Evolutionary conservation across 2,888 invertebrate genomes (phyloP), one percentile per base, ranked within the genome.

Genomic region (Eristalinus sepulchralis): DNA sequence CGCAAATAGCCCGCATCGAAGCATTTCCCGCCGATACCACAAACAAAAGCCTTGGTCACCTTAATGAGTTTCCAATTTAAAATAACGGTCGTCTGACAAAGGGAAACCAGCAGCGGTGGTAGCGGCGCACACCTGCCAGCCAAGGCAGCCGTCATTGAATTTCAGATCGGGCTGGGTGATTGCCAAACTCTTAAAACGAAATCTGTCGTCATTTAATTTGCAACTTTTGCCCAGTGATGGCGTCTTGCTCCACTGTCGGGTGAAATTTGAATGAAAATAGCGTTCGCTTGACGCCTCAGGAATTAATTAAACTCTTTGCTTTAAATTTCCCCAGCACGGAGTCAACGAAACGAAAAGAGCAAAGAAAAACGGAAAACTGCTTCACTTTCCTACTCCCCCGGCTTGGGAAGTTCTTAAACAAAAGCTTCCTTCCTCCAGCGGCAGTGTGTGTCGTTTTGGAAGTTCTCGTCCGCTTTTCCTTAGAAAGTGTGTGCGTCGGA

Each of bases 241-340:
- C n/a, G n/a, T n/a, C n/a, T n/a, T n/a, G n/a, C n/a, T n/a, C n/a
- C n/a, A n/a, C n/a, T n/a, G n/a, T n/a, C n/a, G n/a, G n/a, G n/a
- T 17, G 8, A 17, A 47, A 47, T 47, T 47, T 47, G 31, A 53
- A 55, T 53, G 17, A 66, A 39, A n/a, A 24, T n/a, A 72, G 34
- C 31, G 22, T 47, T 24, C n/a, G 22, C 33, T 47, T n/a, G 24
- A 33, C 33, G 59, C 59, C 60, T 39, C 47, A 11, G 76, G 47
- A 76, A 76, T 76, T 76, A 76, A 76, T 67, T 76, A 67, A 76
- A 76, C 59, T 76, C 75, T 47, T 73, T 66, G 39, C 75, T 39
- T 39, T 66, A 39, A 75, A 66, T 57, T 66, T 67, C 9, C 10
- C 22, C 67, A 57, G 31, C 66, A 36, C 57, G 57, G 66, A 24